Evolutionary conservation across 1,140 invertebrate genomes (phyloP).

Genomic region (Maniola jurtina): DNA sequence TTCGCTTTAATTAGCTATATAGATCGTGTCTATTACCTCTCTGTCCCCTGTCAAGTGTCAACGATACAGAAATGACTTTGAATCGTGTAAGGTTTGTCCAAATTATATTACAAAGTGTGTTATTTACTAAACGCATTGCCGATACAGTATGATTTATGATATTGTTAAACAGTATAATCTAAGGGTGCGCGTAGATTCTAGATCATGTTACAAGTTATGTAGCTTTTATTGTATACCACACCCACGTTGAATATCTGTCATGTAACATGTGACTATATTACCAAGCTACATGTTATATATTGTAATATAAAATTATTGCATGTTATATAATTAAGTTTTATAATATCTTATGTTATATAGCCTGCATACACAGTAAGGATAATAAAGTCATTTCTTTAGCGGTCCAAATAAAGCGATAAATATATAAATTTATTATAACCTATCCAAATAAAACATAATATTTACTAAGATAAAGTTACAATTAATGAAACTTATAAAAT

Average conservation of each 20-base stretch:
- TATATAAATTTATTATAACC: not conserved
- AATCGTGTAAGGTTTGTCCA: not conserved
- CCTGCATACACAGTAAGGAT: not conserved
- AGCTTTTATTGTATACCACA: too few species aligned
- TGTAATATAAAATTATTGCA: too few species aligned
- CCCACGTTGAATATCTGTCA: too few species aligned
- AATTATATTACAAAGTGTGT: not conserved
- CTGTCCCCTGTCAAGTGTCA: constrained; percentile 12
- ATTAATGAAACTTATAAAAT: constrained; percentile 3
- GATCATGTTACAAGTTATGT: too few species aligned
- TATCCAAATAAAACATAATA: not conserved
- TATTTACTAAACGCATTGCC: too few species aligned
- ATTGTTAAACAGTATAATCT: too few species aligned
- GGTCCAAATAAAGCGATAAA: not conserved
- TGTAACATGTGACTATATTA: too few species aligned
- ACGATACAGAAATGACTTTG: constrained; percentile 15
- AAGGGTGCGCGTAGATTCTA: too few species aligned
- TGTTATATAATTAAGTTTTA: too few species aligned
- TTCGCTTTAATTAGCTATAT: constrained; percentile 70
- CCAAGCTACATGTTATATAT: too few species aligned
- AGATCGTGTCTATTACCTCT: constrained; percentile 43
- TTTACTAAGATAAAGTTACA: not conserved
- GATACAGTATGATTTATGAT: too few species aligned
- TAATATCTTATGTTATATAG: too few species aligned
- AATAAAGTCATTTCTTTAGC: not conserved